Evolutionary conservation across 1,140 invertebrate species (phyloP).

Genomic region (Cyclina sinensis): DNA sequence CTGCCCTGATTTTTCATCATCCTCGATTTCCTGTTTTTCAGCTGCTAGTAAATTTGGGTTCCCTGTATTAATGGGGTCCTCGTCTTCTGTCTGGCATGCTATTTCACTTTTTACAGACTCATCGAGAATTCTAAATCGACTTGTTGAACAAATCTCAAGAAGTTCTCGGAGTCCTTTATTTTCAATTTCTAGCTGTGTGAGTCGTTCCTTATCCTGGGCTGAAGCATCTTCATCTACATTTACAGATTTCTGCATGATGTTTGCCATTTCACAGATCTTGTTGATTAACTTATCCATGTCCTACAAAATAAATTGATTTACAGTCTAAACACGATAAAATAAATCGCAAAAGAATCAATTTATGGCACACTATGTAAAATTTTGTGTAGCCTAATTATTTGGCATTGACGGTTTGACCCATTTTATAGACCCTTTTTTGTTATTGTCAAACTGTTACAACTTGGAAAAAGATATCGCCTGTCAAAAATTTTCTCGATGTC

Average conservation of each 20-base stretch:
- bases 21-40: conserved; percentile 62
- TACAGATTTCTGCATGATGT: conserved; percentile 96
- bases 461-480: no score
- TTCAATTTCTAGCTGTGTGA: conserved; percentile 92
- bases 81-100: conserved; percentile 64
- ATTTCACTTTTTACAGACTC: conserved; percentile 62
- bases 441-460: no score
- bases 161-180: conserved; percentile 91
- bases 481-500: no score
- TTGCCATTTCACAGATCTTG: conserved; percentile 98
- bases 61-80: neutral
- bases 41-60: neutral
- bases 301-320: conserved; percentile 55
- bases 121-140: conserved; percentile 75
- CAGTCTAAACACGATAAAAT: no score
- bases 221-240: conserved; percentile 93
- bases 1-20: conserved; percentile 63
- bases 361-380: no score
- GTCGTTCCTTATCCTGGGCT: conserved; percentile 91
- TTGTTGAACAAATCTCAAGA: conserved; percentile 82
- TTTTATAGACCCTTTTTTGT: no score
- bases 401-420: no score
- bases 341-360: no score
- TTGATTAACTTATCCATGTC: conserved; percentile 90
- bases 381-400: no score